Base-by-base conservation (phyloP, 2,113 vertebrate species). In the Calyptommatus sinebrachiatus region DNA sequence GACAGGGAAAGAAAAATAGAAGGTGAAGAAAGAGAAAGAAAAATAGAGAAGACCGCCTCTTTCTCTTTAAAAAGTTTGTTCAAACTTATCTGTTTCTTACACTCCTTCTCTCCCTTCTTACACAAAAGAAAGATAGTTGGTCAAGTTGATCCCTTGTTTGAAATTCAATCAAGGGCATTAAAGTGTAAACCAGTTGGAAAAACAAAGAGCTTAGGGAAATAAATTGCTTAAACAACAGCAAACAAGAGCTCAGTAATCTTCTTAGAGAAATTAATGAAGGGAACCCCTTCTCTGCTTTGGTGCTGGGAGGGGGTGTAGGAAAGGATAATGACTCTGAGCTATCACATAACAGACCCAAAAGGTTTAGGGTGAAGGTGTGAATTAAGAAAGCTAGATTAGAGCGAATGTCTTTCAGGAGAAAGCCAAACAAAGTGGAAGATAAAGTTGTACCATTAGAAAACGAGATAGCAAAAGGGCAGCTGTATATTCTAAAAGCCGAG, bases 141-240 rank as follows among this genome's bases (percentile, higher is more conserved):
- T 97, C 97, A 96, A 95, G 95, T 95, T 95, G 96, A 96, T 96
- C 94, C 94, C 95, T 95, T 94, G 92, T 96, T 94, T 96, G 96
- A 96, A 97, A 97, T 97, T 97, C 96, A 99, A 97, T 97, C 95
- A 95, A 95, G 97, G 95, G 97, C 96, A 97, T 99, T 99, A 98
- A 97, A 97, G 96, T 98, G 97, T 99, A 99, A 99, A 99, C 96
- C 97, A 96, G 96, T 97, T 97, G 97, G 96, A 97, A 97, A 99
- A 98, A 98, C 97, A 99, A 98, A 97, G 96, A 96, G 97, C 96
- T 98, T 97, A 97, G 96, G 97, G 96, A 99, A 99, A 98, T 98
- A 95, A 97, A 97, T 98, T 97, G 94, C 96, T 96, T 97, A 95
- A 97, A 97, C 97, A 98, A 97, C 97, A 99, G 98, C 97, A 98